Base-by-base conservation (phyloP, 1,140 invertebrate species). In the Linepithema humile region DNA sequence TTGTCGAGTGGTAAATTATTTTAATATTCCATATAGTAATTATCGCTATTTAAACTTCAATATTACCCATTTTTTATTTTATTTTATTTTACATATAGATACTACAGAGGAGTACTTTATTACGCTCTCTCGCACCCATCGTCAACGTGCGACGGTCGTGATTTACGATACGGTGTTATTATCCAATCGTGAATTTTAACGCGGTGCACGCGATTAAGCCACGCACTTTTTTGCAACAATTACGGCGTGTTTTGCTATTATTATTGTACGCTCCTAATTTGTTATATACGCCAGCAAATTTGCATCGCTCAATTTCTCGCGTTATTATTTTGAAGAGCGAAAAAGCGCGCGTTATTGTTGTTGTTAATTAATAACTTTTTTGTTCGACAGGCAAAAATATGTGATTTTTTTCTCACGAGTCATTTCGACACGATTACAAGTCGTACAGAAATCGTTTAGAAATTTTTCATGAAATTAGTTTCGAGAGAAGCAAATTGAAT, bases 141-240 rank as follows among this genome's bases (percentile, higher is more conserved):
- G 59, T 26, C 72, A 40, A n/a, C 29, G 43, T 32, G 20, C 43
- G 29, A 48, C 60, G 50, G 82, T 84, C 43, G 62, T 84, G 64
- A 84, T 82, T 84, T 82, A 62, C 55, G 75, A 84, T 60, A 80
- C 38, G 17, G 12, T 20, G 35, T 32, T 55, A 80, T 80, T 69
- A 80, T 12, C 17, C 35, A 80, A 55, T 50, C 32, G 75, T 55
- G 64, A 80, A 80, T 84, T 82, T 82, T 82, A 80, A 80, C 48
- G 48, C 35, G 35, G 12, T 43, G 48, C 17, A 53, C 35, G 50
- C 17, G 12, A 80, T 80, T 55, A 80, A 80, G 75, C n/a, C 48
- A 23, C 48, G 64, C 48, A 6, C 7, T 55, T 43, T 67, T 69
- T 80, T 26, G 70, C 10, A 70, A 35, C 35, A 29, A 55, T 55